Evolutionary conservation across 2,888 invertebrate species (phyloP).

Genomic region (Ichneumoninae sp.): DNA sequence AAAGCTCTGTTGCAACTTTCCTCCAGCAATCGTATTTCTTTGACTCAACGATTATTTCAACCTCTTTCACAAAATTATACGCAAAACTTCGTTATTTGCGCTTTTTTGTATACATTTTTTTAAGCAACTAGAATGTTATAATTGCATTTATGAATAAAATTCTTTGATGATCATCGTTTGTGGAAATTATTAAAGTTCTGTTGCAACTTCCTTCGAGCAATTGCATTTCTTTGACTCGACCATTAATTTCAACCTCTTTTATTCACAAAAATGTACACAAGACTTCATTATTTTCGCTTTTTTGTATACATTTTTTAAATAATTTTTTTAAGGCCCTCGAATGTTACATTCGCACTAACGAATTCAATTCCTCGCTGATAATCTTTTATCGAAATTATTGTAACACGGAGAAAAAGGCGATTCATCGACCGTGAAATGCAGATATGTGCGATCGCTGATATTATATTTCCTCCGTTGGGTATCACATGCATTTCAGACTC

Average conservation of each 20-base stretch:
- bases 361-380: background rate
- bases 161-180: background rate
- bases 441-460: background rate
- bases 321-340: no score
- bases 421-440: background rate
- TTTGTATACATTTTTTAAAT: conserved; percentile 3
- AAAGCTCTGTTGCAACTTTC: background rate
- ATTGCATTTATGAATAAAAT: background rate
- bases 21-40: background rate
- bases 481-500: conserved; percentile 4
- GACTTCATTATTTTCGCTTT: conserved; percentile 31
- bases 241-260: conserved; percentile 30
- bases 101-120: conserved; percentile 21
- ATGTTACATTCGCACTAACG: background rate
- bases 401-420: background rate
- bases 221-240: conserved; percentile 17
- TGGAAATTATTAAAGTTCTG: background rate
- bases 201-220: background rate
- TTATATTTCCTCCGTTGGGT: background rate
- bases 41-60: conserved; percentile 22
- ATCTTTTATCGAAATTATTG: background rate
- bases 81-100: conserved; percentile 40
- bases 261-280: conserved; percentile 39
- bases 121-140: background rate
- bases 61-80: conserved; percentile 40